A percentile compares a stretch with the other conserved stretches of the same genome.
phyloP scores from a whole-genome alignment of 2,797 vertebrate genomes.

The Macropus fuliginosus region DNA sequence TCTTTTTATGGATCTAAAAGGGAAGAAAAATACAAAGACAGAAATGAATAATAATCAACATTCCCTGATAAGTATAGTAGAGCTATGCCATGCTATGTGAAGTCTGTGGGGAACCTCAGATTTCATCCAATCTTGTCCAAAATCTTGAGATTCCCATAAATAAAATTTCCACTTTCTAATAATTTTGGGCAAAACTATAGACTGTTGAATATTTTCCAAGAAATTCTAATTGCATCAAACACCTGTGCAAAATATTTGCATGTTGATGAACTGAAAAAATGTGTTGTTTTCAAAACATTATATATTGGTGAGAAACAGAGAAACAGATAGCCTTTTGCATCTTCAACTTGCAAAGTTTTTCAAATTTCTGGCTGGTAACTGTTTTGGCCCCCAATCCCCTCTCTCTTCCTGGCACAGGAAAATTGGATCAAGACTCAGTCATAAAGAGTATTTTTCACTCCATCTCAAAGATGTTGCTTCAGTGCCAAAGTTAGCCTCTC shows the following conservation, averaged over 20 bases:
- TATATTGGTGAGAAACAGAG: background rate
- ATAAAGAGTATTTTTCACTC: constrained; percentile 45
- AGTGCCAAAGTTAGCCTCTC: constrained; percentile 55
- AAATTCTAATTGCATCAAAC: constrained; percentile 6
- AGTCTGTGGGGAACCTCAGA: background rate
- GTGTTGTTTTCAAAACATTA: background rate
- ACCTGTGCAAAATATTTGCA: background rate
- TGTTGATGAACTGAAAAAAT: constrained; percentile 22
- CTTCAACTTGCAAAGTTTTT: background rate
- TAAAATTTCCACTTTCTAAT: background rate
- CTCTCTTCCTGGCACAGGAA: constrained; percentile 44
- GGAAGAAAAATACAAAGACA: background rate
- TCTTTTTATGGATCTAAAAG: background rate
- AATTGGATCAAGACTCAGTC: constrained; percentile 34
- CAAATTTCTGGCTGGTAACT: constrained; percentile 40
- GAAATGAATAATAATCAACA: background rate
- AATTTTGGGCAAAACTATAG: background rate
- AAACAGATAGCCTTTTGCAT: constrained; percentile 18
- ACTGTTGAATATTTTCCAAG: background rate
- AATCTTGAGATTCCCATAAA: background rate
- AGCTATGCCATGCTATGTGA: background rate
- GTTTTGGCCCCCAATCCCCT: background rate
- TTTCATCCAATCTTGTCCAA: background rate
- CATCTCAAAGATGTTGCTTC: constrained; percentile 44
- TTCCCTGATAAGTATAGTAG: background rate